Evolutionary conservation across 2,888 invertebrate species (phyloP).

Genomic region (Acanthacorydalis orientalis): DNA sequence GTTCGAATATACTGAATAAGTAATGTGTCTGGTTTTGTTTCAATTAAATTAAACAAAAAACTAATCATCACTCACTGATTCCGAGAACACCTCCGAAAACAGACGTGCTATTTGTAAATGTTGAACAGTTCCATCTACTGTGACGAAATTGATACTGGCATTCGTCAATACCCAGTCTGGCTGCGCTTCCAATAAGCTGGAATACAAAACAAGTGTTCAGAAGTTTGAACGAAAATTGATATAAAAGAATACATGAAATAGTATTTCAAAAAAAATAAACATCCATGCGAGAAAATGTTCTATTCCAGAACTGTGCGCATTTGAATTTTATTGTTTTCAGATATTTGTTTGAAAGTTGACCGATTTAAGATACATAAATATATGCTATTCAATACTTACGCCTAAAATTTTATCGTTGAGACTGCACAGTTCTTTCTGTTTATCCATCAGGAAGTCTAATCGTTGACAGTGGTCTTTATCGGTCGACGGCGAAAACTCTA

Average conservation of each 20-base stretch:
- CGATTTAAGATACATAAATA: background rate
- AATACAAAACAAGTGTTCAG: constrained; percentile 16
- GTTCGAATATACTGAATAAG: background rate
- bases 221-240: too few relatives aligned
- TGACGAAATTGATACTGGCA: constrained; percentile 79
- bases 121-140: constrained; percentile 81
- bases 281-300: too few relatives aligned
- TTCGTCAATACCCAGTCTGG: constrained; percentile 71
- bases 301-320: too few relatives aligned
- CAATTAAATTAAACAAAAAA: background rate
- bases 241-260: too few relatives aligned
- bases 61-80: constrained; percentile 51
- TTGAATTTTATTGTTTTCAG: too few relatives aligned
- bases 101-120: constrained; percentile 50
- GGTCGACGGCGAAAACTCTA: constrained; percentile 22
- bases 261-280: too few relatives aligned
- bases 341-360: too few relatives aligned
- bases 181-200: constrained; percentile 65
- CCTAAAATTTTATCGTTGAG: constrained; percentile 53
- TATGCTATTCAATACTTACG: constrained; percentile 25
- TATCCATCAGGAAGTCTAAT: constrained; percentile 49
- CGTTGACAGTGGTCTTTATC: constrained; percentile 53
- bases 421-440: constrained; percentile 59
- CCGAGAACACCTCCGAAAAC: constrained; percentile 73
- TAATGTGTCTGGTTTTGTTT: background rate